Percentiles rank a stretch among this genome's conserved stretches.
phyloP scores from a whole-genome alignment of 2,888 invertebrate species.

The Parelbella ahira region DNA sequence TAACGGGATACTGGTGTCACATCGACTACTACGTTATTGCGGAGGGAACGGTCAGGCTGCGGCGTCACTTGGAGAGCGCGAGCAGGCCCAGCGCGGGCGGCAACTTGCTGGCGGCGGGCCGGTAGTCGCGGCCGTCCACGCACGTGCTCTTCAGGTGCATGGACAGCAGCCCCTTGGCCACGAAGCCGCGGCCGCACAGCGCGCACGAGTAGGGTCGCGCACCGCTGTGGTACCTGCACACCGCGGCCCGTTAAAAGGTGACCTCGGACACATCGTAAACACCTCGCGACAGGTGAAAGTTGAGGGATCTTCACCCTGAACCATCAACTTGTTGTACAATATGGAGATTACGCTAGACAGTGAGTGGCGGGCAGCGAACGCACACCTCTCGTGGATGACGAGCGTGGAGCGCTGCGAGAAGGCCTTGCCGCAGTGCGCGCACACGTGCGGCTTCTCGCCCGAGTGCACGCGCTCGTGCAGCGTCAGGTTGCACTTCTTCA shows the following conservation, averaged over 20 bases:
- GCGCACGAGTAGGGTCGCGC: constrained; percentile 81
- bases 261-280: no score
- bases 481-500: constrained; percentile 81
- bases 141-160: constrained; percentile 81
- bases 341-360: no score
- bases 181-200: constrained; percentile 82
- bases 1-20: no score
- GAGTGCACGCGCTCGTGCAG: constrained; percentile 82
- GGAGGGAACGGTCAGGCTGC: no score
- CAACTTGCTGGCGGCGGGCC: no score
- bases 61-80: not conserved
- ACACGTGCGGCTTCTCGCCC: constrained; percentile 82
- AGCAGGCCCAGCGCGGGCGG: not conserved
- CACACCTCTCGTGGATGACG: constrained; percentile 78
- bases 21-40: no score
- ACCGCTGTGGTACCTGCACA: constrained; percentile 79
- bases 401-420: constrained; percentile 82
- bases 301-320: no score
- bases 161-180: constrained; percentile 82
- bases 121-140: constrained; percentile 30
- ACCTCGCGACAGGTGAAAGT: no score
- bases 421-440: constrained; percentile 82
- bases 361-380: no score
- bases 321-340: no score
- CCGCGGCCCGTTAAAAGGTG: no score